phyloP scores from a whole-genome alignment of 2,113 vertebrate species.

The Otocyon megalotis region DNA sequence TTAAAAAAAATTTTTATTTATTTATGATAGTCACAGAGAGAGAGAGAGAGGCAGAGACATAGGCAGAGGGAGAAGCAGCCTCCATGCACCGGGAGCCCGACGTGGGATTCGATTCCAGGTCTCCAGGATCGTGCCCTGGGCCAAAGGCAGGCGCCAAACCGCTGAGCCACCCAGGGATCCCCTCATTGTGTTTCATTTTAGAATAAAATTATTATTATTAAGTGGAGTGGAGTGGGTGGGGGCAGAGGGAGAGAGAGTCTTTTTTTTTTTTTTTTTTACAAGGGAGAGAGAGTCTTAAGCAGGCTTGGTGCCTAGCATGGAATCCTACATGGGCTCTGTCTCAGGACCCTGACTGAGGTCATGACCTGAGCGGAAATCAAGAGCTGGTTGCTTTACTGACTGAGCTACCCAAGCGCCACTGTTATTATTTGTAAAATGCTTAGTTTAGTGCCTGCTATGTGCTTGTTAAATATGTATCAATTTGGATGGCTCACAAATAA shows the following conservation, averaged over 20 bases:
- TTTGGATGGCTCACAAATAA: neutral
- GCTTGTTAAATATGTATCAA: neutral
- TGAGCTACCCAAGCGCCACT: neutral
- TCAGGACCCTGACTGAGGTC: neutral
- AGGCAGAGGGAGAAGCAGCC: too few species aligned
- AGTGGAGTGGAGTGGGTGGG: too few species aligned
- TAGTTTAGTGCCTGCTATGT: neutral
- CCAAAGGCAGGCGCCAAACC: too few species aligned
- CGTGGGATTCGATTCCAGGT: too few species aligned
- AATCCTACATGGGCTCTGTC: neutral
- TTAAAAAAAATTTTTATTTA: too few species aligned
- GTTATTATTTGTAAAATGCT: neutral
- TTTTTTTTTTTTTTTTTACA: too few species aligned
- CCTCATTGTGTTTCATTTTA: too few species aligned
- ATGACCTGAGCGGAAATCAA: neutral
- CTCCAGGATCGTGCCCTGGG: too few species aligned
- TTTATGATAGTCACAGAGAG: too few species aligned
- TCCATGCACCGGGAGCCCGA: too few species aligned
- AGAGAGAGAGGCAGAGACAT: neutral
- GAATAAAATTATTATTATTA: too few species aligned
- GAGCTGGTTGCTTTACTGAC: neutral
- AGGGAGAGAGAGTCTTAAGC: neutral
- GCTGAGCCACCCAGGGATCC: too few species aligned
- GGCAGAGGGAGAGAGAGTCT: neutral
- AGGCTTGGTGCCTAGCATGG: neutral